Evolutionary conservation across 2,797 vertebrate genomes (phyloP), one percentile per base, ranked within the genome.

Genomic region (Lutjanus argentimaculatus): DNA sequence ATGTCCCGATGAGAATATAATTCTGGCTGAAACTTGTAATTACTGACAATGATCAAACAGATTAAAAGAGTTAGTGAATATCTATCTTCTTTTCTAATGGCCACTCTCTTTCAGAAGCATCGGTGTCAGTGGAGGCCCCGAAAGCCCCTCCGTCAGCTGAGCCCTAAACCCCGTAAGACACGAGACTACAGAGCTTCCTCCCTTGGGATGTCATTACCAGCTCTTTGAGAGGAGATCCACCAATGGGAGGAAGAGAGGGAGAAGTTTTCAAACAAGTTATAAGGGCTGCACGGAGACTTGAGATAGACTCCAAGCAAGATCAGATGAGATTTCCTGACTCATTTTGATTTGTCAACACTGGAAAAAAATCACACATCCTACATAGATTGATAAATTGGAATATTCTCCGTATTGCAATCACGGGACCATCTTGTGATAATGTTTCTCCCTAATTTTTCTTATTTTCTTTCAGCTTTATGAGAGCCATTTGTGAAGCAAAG

Each of bases 131-230:
- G 2, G 7, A 8, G 45, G 51, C 59, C 72, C 42, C 64, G 52
- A 66, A 72, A 83, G 45, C 10, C 62, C 36, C 42, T 56, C 65
- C 17, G 14, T 61, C 25, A 66, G 62, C 67, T 58, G 63, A 75
- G 69, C 46, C 17, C 49, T 63, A 45, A 64, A 49, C 36, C 46
- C 67, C 40, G 1, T 4, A 68, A 66, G 77, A 74, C 58, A 17
- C 42, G 7, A 45, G 46, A 72, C 72, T 62, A 64, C 71, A 57
- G 59, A 76, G 66, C 74, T 10, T 68, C 62, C 52, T 88, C 84
- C 66, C 85, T 13, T 0, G 85, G 69, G 87, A 87, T 16, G 62
- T 88, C 86, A 86, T 87, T 89, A 92, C 57, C 63, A 58, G 79
- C 71, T 79, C 62, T 76, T 56, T 70, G 88, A 84, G 69, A 75